Conservation (phyloP, 2,113 vertebrate species). For the Cyprinodon brontotheroides region DNA sequence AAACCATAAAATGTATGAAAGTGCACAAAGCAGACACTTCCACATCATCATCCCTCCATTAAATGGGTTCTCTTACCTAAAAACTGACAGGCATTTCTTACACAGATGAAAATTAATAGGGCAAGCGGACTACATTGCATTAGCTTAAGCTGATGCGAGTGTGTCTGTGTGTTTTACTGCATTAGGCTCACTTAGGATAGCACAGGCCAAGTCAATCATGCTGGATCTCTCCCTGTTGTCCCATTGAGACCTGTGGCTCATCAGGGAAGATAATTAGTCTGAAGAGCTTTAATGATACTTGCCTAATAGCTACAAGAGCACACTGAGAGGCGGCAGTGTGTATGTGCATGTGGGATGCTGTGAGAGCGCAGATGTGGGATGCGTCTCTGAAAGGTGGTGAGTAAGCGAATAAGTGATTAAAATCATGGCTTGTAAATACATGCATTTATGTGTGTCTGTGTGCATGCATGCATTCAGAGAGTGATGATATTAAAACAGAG, state of each 20-base stretch:
- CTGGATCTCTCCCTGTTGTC: constrained; percentile 36
- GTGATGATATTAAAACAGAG: constrained; percentile 30
- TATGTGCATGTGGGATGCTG: constrained; percentile 13
- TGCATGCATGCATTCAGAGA: neutral
- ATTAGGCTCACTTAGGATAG: constrained; percentile 31
- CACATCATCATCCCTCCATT: constrained; percentile 17
- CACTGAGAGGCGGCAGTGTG: constrained; percentile 28
- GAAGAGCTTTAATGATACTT: constrained; percentile 68
- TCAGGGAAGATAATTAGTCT: constrained; percentile 71
- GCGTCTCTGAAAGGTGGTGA: constrained; percentile 17
- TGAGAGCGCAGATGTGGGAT: constrained; percentile 25
- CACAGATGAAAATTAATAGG: constrained; percentile 50
- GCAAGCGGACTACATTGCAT: constrained; percentile 28
- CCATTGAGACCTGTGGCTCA: constrained; percentile 64
- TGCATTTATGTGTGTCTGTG: constrained; percentile 16
- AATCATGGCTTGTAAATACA: constrained; percentile 44
- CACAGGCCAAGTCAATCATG: constrained; percentile 64
- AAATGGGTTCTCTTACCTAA: constrained; percentile 14
- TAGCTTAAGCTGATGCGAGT: constrained; percentile 13
- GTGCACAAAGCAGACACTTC: constrained; percentile 19
- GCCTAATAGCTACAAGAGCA: constrained; percentile 66
- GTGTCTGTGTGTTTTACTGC: constrained; percentile 18
- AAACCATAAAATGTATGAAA: constrained; percentile 9
- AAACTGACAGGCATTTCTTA: constrained; percentile 52
- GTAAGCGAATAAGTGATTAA: constrained; percentile 44